Evolutionary conservation across 2,113 vertebrate genomes (phyloP).

Genomic region (Lontra canadensis): DNA sequence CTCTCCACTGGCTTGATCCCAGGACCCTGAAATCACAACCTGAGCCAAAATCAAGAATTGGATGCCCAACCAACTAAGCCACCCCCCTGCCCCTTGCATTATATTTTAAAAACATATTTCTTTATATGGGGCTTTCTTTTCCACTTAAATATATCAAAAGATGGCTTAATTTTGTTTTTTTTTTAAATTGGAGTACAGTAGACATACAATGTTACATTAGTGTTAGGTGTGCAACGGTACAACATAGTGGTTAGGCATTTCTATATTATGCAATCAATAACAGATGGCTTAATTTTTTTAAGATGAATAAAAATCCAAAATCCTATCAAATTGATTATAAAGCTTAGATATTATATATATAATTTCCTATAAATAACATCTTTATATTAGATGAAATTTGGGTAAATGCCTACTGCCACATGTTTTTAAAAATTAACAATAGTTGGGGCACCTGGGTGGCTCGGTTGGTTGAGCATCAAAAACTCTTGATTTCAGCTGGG

Average conservation of each 20-base stretch:
- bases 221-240: not conserved
- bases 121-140: not conserved
- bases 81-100: not conserved
- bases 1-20: not conserved
- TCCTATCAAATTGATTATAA: not conserved
- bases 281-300: not conserved
- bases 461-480: no score
- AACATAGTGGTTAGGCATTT: not conserved
- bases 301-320: not conserved
- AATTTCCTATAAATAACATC: no score
- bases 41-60: not conserved
- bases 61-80: not conserved
- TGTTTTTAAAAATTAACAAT: not conserved
- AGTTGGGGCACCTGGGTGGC: no score
- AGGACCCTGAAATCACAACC: not conserved
- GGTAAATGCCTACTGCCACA: not conserved
- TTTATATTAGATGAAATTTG: not conserved
- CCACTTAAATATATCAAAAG: not conserved
- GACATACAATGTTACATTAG: not conserved
- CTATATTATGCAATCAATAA: not conserved
- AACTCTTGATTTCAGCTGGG: no score
- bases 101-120: not conserved
- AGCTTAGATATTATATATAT: no score
- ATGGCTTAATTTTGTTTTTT: not conserved
- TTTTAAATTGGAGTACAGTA: not conserved